phyloP scores from a whole-genome alignment of 2,113 vertebrate species.

The Tringa solitaria region DNA sequence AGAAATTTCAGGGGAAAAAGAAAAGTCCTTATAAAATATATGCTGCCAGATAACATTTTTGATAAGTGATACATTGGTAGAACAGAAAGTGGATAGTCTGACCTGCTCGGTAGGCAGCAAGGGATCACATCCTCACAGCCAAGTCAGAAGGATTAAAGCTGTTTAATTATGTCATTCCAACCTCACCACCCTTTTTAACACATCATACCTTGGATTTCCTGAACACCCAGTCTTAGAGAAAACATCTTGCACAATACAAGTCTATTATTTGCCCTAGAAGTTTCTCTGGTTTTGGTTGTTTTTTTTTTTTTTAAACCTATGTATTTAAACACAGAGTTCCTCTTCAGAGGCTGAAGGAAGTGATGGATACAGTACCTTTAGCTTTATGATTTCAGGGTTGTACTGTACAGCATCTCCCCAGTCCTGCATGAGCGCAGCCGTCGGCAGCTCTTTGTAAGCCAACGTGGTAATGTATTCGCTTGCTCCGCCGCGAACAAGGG shows the following conservation, averaged over 20 bases:
- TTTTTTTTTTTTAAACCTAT: not conserved
- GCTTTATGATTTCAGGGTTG: constrained; percentile 85
- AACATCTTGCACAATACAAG: rapidly evolving
- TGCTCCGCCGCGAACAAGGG: constrained; percentile 80
- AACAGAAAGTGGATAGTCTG: not conserved
- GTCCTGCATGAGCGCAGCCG: constrained; percentile 79
- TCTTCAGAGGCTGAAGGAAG: not conserved
- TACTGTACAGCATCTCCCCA: constrained; percentile 89
- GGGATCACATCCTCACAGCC: not conserved
- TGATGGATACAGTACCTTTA: constrained; percentile 67
- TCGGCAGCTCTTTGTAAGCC: constrained; percentile 80
- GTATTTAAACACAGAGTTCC: not conserved
- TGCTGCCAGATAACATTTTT: not conserved
- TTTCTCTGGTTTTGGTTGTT: not conserved
- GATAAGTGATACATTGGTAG: not conserved
- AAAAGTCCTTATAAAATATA: not conserved
- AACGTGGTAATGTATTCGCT: constrained; percentile 80
- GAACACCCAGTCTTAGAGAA: not conserved
- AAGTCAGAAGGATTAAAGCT: not conserved
- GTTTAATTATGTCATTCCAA: not conserved
- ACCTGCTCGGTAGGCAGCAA: not conserved
- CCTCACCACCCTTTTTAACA: not conserved
- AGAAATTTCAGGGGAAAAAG: not conserved
- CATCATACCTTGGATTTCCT: not conserved
- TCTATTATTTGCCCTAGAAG: not conserved